Evolutionary conservation across 2,888 invertebrate species (phyloP).

Genomic region (Cosmia pyralina): DNA sequence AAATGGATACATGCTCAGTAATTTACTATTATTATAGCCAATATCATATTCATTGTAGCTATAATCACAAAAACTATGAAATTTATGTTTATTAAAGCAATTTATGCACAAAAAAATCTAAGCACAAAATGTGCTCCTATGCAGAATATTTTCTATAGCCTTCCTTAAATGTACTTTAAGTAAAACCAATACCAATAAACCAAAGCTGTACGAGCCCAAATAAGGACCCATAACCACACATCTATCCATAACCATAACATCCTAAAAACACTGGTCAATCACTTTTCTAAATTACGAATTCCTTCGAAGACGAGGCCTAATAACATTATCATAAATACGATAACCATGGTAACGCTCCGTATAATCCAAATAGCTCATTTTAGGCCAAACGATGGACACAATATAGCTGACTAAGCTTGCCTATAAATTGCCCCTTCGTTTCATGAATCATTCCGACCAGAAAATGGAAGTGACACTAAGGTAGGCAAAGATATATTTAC

Average conservation of each 20-base stretch:
- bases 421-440: constrained; percentile 73
- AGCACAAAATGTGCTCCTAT: background rate
- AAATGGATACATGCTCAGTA: background rate
- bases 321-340: constrained; percentile 66
- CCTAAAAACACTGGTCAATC: constrained; percentile 60
- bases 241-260: constrained; percentile 17
- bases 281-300: constrained; percentile 49
- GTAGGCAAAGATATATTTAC: constrained; percentile 52
- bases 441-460: constrained; percentile 75
- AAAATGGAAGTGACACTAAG: constrained; percentile 63
- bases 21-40: background rate
- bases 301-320: constrained; percentile 25
- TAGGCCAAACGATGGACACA: constrained; percentile 55
- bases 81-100: background rate
- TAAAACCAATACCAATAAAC: constrained; percentile 1
- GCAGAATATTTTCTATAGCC: background rate
- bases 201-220: constrained; percentile 2
- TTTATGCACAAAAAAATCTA: background rate
- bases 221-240: constrained; percentile 6
- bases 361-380: constrained; percentile 70
- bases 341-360: constrained; percentile 52
- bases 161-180: background rate
- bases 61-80: background rate
- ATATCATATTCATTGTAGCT: no score
- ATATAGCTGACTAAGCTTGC: constrained; percentile 71